Base-by-base conservation (phyloP, 1,140 invertebrate species). In the Pollicipes pollicipes region DNA sequence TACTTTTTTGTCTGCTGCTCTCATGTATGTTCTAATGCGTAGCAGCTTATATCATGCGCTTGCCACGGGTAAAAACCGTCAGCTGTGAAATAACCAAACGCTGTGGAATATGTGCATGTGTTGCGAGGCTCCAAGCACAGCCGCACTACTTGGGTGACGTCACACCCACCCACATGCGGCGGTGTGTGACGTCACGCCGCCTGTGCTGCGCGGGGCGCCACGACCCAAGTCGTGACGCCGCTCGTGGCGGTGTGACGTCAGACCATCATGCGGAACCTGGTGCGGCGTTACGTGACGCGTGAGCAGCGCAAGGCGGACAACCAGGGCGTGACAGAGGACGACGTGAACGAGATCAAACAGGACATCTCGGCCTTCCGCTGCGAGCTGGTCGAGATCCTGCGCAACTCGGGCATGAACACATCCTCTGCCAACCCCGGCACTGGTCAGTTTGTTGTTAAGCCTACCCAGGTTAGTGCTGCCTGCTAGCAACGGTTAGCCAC, bases 271-370 rank as follows among this genome's bases (percentile, higher is more conserved):
- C 83, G 92, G 66, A 95, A 97, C 81, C 83, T 98, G 75, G 93
- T 98, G 26, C 85, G 94, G 68, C 85, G 92, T 10, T 98, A 98
- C 82, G 92, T 98, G 70, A 97, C 95, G 31, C 90, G 94, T 68
- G 92, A 96, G 79, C 94, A 97, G 80, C 82, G 93, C 63, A 93
- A 93, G 78, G 91, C 92, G 0, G 93, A 96, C 76, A 89, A 90
- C 76, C 90, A 95, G 80, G 94, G 94, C n/a, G 95, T 98, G 13
- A 97, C 94, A 0, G 95, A 97, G 81, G 95, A 98, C 78, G 95
- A 98, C 81, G 91, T 98, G 35, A 98, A 97, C 80, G 95, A 99
- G 83, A 97, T 98, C 73, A 98, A 98, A 81, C 95, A 98, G 81
- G 95, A 97, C 79, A 96, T 98, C 71, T 93, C 90, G 67, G 90